Conservation (phyloP, 92 coral and sea anemone genomes). For the Diadumene lineata region DNA sequence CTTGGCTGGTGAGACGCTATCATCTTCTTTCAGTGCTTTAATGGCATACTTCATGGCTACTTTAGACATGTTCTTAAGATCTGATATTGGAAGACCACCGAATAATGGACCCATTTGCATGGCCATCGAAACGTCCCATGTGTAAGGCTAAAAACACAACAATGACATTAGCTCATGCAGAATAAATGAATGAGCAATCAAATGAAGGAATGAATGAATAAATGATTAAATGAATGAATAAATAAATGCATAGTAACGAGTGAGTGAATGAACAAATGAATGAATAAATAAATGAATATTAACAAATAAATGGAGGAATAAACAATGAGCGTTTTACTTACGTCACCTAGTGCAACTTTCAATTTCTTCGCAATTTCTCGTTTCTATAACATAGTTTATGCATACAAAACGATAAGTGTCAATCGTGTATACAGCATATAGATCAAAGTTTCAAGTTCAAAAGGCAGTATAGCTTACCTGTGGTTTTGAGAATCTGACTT, state of each 20-base stretch:
- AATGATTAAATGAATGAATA: background rate
- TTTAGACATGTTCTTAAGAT: conserved; percentile 47
- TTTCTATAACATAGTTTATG: conserved; percentile 41
- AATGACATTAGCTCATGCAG: background rate
- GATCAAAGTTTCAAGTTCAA: no score
- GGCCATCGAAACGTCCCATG: conserved; percentile 37
- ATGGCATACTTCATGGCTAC: conserved; percentile 51
- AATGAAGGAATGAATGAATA: background rate
- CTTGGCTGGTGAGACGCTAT: conserved; percentile 55
- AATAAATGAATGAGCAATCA: background rate
- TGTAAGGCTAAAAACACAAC: conserved; percentile 28
- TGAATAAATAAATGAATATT: no score
- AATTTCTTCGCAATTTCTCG: conserved; percentile 55
- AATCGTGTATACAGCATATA: no score
- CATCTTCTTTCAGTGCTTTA: conserved; percentile 52
- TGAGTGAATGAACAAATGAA: background rate
- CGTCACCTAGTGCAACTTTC: conserved; percentile 45
- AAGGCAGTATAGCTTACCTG: conserved; percentile 43
- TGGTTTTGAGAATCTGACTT: conserved; percentile 20
- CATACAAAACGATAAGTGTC: no score
- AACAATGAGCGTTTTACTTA: conserved; percentile 19
- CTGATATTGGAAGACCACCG: conserved; percentile 62
- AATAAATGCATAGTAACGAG: background rate
- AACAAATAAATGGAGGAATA: background rate
- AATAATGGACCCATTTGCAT: conserved; percentile 58